Evolutionary conservation across 1,140 invertebrate species (phyloP).

Genomic region (Ceratina australensis): DNA sequence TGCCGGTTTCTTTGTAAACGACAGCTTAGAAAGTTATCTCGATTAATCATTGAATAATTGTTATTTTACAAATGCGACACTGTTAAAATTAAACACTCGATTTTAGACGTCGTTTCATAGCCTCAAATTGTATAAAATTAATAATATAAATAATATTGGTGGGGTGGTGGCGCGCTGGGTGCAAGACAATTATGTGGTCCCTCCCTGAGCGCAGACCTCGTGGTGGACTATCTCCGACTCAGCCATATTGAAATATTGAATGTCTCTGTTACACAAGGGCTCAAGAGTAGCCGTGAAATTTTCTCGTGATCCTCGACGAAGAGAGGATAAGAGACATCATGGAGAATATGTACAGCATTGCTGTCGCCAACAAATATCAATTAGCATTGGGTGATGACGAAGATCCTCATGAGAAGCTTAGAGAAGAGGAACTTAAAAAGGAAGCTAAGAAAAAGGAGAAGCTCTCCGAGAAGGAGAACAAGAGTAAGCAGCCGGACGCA

Average conservation of each 20-base stretch:
- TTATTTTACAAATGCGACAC: constrained; percentile 2
- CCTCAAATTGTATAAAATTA: constrained; percentile 11
- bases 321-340: constrained; percentile 81
- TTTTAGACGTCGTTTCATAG: constrained; percentile 24
- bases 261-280: constrained; percentile 78
- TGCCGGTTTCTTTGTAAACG: constrained; percentile 46
- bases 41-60: not conserved
- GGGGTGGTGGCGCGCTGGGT: constrained; percentile 53
- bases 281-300: constrained; percentile 79
- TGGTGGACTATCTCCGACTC: constrained; percentile 74
- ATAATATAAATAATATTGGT: constrained; percentile 33
- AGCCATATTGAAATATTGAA: constrained; percentile 80
- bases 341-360: constrained; percentile 96
- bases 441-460: constrained; percentile 91
- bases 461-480: constrained; percentile 92
- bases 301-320: constrained; percentile 75
- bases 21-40: not conserved
- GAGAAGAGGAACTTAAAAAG: constrained; percentile 88
- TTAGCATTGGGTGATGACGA: constrained; percentile 90
- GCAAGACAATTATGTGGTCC: constrained; percentile 55
- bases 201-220: constrained; percentile 74
- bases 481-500: constrained; percentile 83
- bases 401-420: constrained; percentile 93
- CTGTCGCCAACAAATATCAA: constrained; percentile 94
- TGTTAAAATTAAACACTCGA: constrained; percentile 46